Evolutionary conservation across 2,797 vertebrate genomes (phyloP).

Genomic region (Sus cebifrons): DNA sequence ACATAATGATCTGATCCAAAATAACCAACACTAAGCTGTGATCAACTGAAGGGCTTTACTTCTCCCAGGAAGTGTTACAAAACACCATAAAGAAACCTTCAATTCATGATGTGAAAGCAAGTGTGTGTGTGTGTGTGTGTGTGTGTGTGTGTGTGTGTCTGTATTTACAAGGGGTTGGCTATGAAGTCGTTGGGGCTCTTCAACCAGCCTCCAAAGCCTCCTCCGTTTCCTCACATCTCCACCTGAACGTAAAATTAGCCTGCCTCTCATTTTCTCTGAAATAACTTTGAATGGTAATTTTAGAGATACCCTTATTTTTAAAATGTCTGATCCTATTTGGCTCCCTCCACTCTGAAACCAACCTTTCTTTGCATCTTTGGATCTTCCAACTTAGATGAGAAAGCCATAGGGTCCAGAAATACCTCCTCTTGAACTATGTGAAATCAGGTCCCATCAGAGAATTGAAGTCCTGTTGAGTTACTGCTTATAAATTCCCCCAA

Average conservation of each 20-base stretch:
- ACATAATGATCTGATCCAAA: not conserved
- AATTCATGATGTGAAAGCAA: not conserved
- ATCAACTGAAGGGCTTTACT: not conserved
- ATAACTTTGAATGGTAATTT: not conserved
- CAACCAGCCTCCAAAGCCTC: not conserved
- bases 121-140: not conserved
- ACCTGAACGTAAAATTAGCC: not conserved
- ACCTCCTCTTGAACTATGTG: not conserved
- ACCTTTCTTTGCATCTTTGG: not conserved
- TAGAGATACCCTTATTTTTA: not conserved
- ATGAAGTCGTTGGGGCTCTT: not conserved
- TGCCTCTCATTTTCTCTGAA: not conserved
- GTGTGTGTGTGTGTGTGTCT: not conserved
- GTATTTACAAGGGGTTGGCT: not conserved
- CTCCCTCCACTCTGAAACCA: not conserved
- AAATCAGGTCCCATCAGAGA: not conserved
- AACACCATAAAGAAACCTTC: not conserved
- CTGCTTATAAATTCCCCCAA: not conserved
- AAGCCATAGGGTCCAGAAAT: not conserved
- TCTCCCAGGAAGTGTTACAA: not conserved
- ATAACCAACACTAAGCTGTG: not conserved
- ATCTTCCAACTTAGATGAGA: constrained; percentile 36
- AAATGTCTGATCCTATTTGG: not conserved
- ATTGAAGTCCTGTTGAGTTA: constrained; percentile 6
- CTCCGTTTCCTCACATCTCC: not conserved